These are phyloP conservation scores for Anser cygnoides DNA, from an alignment of 2,113 vertebrate genomes.

Conservation along the genomic window DNA sequence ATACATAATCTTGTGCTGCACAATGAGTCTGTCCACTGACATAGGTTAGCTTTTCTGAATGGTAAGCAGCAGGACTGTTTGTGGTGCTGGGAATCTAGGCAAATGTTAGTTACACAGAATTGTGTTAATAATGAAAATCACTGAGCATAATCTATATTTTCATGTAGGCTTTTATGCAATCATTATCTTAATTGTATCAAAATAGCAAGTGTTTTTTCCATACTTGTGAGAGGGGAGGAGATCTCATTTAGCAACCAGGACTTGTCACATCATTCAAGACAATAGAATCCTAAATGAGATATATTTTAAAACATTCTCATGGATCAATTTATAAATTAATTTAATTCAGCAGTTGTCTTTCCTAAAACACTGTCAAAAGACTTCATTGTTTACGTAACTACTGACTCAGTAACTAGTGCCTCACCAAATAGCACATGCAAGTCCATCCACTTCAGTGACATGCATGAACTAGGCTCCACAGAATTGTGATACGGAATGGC, in stretches of 20 bases:
- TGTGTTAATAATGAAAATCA: not conserved
- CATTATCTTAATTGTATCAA: not conserved
- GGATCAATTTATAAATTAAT: not conserved
- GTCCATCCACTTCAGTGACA: not conserved
- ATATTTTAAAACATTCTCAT: not conserved
- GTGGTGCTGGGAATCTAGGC: not conserved
- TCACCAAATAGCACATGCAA: not conserved
- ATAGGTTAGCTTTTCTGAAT: not conserved
- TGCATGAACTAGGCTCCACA: not conserved
- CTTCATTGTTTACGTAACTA: not conserved
- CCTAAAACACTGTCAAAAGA: not conserved
- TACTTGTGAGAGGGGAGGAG: not conserved
- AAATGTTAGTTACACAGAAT: not conserved
- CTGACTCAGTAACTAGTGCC: not conserved
- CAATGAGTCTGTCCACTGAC: not conserved
- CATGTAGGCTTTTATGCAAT: not conserved
- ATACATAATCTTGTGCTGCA: not conserved
- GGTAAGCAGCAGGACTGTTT: not conserved
- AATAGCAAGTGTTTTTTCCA: not conserved
- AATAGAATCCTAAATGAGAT: not conserved
- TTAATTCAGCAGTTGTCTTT: not conserved
- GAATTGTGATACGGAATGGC: not conserved
- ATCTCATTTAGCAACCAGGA: not conserved
- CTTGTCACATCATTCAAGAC: not conserved
- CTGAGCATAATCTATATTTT: not conserved